A percentile compares a stretch with the other conserved stretches of the same genome.
Conservation (phyloP, 2,888 invertebrate genomes). For the Tenthredo scrophulariae region DNA sequence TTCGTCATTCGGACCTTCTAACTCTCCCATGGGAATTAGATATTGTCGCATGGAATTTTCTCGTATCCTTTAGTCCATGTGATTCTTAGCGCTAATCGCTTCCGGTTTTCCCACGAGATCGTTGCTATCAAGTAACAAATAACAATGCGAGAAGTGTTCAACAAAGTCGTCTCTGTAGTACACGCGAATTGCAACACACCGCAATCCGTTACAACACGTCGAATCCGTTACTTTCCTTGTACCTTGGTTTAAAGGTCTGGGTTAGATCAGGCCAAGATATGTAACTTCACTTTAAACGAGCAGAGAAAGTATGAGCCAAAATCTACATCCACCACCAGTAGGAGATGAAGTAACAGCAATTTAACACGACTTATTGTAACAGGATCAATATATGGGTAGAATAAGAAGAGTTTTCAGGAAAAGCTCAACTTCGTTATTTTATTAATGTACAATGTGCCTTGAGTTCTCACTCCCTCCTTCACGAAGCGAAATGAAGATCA, state of each 20-base stretch:
- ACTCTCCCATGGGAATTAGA: not conserved
- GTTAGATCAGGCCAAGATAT: slow-evolving; percentile 16
- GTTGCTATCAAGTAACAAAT: not conserved
- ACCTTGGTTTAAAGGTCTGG: slow-evolving; percentile 26
- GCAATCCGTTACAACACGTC: slow-evolving; percentile 43
- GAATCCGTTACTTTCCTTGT: slow-evolving; percentile 45
- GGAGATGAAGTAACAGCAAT: not conserved
- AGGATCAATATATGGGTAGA: not conserved
- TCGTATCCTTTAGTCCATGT: not conserved
- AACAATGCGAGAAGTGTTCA: slow-evolving; percentile 14
- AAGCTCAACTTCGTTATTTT: not conserved
- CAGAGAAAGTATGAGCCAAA: slow-evolving; percentile 9
- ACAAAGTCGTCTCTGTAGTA: not conserved
- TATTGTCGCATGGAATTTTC: not conserved
- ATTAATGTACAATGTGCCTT: not conserved
- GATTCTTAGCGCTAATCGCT: slow-evolving; percentile 66
- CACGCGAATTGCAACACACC: slow-evolving; percentile 18
- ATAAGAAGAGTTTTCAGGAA: not conserved
- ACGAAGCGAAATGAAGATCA: not conserved
- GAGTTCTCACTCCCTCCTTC: not conserved
- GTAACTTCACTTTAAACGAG: slow-evolving; percentile 21
- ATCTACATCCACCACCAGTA: not conserved
- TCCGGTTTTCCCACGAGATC: slow-evolving; percentile 72
- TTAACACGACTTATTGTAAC: not conserved
- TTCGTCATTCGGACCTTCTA: not conserved